These are phyloP conservation scores for Enteromius fasciolatus DNA, from an alignment of 2,797 vertebrate species.

Conservation along the genomic window DNA sequence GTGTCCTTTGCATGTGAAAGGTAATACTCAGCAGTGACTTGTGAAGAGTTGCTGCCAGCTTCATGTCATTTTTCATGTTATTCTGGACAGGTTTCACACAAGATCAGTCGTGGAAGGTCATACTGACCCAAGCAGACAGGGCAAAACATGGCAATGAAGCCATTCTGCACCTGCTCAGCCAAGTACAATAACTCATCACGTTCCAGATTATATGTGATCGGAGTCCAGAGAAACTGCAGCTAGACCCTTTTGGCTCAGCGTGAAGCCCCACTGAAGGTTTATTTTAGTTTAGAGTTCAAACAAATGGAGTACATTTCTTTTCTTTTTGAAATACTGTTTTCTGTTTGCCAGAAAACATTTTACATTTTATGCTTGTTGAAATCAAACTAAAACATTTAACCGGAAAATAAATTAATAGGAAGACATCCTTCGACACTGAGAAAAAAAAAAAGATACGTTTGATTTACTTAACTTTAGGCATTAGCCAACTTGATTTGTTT, in stretches of 20 bases:
- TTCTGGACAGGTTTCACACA: not conserved
- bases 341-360: not conserved
- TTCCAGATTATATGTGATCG: conserved; percentile 32
- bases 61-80: not conserved
- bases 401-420: no score
- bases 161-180: conserved; percentile 34
- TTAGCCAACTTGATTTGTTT: no score
- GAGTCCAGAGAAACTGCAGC: conserved; percentile 10
- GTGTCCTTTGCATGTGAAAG: not conserved
- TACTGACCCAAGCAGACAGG: conserved; percentile 7
- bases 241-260: not conserved
- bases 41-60: not conserved
- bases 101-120: conserved; percentile 1
- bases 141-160: conserved; percentile 26
- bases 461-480: no score
- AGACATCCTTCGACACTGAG: no score
- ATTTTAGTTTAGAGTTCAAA: conserved; percentile 4
- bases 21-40: not conserved
- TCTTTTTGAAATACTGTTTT: not conserved
- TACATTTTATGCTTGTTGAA: no score
- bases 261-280: not conserved
- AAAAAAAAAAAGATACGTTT: no score
- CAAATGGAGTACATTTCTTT: not conserved
- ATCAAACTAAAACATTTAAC: no score
- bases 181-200: conserved; percentile 41